Evolutionary conservation across 2,113 vertebrate genomes (phyloP).

Genomic region (Butorides virescens): DNA sequence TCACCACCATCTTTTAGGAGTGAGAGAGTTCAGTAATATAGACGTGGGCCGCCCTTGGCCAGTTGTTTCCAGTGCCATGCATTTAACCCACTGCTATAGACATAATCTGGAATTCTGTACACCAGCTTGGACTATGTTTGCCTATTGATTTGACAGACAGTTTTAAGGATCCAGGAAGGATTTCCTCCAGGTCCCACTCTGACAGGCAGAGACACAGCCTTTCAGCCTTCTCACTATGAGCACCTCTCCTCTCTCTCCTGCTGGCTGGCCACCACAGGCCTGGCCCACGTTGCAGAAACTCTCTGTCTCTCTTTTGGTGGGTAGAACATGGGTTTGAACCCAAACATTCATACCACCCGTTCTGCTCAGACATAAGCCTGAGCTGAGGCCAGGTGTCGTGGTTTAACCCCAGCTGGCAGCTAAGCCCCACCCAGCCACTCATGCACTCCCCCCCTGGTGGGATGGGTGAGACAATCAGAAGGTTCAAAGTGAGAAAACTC

Average conservation of each 20-base stretch:
- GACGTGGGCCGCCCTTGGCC: not conserved
- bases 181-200: not conserved
- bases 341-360: accelerated
- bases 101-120: not conserved
- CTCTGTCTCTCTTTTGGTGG: not conserved
- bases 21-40: not conserved
- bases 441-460: no score
- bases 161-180: not conserved
- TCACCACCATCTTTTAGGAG: not conserved
- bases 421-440: no score
- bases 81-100: not conserved
- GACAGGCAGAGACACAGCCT: not conserved
- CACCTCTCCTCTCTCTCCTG: not conserved
- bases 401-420: no score
- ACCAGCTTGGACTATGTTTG: not conserved
- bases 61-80: not conserved
- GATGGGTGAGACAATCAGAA: no score
- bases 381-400: not conserved
- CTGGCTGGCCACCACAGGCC: not conserved
- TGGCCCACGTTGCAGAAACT: not conserved
- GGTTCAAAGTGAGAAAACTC: no score
- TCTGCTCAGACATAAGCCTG: not conserved
- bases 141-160: not conserved
- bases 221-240: not conserved
- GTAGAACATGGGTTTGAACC: not conserved